These are phyloP conservation scores for Kradibia gibbosae DNA, from an alignment of 1,140 invertebrate genomes.

Conservation along the genomic window DNA sequence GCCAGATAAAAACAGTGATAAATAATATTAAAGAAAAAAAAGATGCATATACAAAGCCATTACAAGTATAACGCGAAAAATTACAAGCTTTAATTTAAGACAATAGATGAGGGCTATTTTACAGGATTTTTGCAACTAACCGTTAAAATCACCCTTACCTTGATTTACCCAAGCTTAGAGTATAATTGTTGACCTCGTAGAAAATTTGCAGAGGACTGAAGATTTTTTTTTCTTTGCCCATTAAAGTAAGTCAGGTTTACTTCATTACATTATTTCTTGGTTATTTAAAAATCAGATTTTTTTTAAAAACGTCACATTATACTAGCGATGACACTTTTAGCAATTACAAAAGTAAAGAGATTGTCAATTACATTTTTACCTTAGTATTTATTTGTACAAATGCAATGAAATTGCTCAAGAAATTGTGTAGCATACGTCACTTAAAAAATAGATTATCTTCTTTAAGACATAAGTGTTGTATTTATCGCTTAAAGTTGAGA, in stretches of 20 bases:
- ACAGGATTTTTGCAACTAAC: conserved; percentile 32
- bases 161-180: conserved; percentile 49
- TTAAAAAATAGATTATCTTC: too few relatives aligned
- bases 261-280: conserved; percentile 1
- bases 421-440: too few relatives aligned
- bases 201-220: conserved; percentile 30
- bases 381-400: too few relatives aligned
- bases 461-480: too few relatives aligned
- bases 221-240: conserved; percentile 21
- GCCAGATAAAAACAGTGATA: conserved; percentile 18
- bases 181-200: conserved; percentile 41
- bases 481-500: too few relatives aligned
- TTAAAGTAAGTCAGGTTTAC: conserved; percentile 13
- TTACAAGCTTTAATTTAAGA: conserved; percentile 22
- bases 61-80: not conserved
- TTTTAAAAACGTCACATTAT: not conserved
- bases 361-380: too few relatives aligned
- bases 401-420: too few relatives aligned
- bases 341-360: not conserved
- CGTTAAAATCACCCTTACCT: conserved; percentile 51
- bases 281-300: conserved; percentile 19
- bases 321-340: conserved; percentile 12
- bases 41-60: conserved; percentile 5
- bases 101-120: conserved; percentile 8
- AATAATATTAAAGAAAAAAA: not conserved